Percentiles rank a stretch among this genome's conserved stretches.
Evolutionary conservation across 2,888 invertebrate genomes (phyloP).

Genomic region (Eilema depressum): DNA sequence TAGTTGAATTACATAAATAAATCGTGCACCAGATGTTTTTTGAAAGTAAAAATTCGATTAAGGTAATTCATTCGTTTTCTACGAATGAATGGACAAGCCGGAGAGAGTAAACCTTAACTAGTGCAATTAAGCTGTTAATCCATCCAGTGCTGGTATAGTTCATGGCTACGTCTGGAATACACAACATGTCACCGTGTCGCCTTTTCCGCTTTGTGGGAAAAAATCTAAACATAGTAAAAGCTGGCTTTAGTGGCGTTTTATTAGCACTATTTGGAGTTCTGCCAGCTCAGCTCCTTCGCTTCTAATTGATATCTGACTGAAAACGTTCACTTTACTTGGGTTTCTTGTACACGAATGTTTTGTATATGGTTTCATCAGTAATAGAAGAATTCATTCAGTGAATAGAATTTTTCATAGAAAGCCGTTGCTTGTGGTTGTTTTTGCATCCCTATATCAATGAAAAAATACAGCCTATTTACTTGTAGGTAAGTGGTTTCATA

Average conservation of each 20-base stretch:
- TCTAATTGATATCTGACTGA: slow-evolving; percentile 83
- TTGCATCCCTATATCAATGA: not conserved
- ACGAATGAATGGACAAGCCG: slow-evolving; percentile 27
- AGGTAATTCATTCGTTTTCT: too few relatives aligned
- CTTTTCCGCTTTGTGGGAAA: slow-evolving; percentile 60
- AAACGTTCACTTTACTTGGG: slow-evolving; percentile 63
- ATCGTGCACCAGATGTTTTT: slow-evolving; percentile 26
- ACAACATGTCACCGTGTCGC: slow-evolving; percentile 61
- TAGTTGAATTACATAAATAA: slow-evolving; percentile 26
- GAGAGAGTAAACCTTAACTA: slow-evolving; percentile 44
- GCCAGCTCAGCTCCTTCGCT: slow-evolving; percentile 72
- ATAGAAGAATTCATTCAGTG: not conserved
- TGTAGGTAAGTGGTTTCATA: not conserved
- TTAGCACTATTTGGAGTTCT: slow-evolving; percentile 75
- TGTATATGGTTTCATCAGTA: slow-evolving; percentile 33
- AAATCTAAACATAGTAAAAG: slow-evolving; percentile 82
- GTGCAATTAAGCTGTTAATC: slow-evolving; percentile 53
- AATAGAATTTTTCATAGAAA: not conserved
- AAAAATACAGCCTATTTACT: not conserved
- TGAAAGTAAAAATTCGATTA: slow-evolving; percentile 29
- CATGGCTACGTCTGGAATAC: slow-evolving; percentile 65
- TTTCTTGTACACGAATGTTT: slow-evolving; percentile 55
- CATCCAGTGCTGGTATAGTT: slow-evolving; percentile 48
- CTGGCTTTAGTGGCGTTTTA: slow-evolving; percentile 79
- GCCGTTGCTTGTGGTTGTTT: not conserved